A percentile compares a stretch with the other conserved stretches of the same genome.
Evolutionary conservation across 2,113 vertebrate genomes (phyloP).

Genomic region (Monarcha castaneiventris): DNA sequence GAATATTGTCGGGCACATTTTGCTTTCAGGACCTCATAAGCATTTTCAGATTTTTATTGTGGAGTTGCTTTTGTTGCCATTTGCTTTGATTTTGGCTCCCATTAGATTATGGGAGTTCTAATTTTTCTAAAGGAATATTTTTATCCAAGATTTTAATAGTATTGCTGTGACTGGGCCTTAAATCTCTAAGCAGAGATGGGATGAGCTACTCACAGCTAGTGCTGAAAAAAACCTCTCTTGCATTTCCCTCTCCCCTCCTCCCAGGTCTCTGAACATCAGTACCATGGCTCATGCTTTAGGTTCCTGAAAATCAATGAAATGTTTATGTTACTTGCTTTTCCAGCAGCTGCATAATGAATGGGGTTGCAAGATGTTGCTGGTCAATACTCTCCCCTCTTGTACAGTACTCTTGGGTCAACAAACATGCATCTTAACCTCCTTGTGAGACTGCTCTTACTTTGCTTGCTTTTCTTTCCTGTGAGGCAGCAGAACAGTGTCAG

Average conservation of each 20-base stretch:
- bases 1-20: neutral
- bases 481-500: neutral
- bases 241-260: neutral
- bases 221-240: neutral
- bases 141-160: neutral
- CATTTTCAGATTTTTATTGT: neutral
- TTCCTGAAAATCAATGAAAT: constrained; percentile 9
- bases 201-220: neutral
- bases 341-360: neutral
- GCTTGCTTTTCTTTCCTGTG: neutral
- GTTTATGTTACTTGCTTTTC: constrained; percentile 4
- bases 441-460: neutral
- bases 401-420: neutral
- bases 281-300: neutral
- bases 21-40: neutral
- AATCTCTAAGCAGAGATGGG: neutral
- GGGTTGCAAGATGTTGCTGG: neutral
- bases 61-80: neutral
- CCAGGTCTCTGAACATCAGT: neutral
- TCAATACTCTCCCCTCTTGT: neutral
- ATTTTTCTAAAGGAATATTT: neutral
- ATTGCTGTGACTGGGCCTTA: neutral
- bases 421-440: neutral
- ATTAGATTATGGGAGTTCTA: neutral
- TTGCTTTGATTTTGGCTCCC: constrained; percentile 1